phyloP scores from a whole-genome alignment of 2,888 invertebrate species.

The Drosophila kambysellisi region DNA sequence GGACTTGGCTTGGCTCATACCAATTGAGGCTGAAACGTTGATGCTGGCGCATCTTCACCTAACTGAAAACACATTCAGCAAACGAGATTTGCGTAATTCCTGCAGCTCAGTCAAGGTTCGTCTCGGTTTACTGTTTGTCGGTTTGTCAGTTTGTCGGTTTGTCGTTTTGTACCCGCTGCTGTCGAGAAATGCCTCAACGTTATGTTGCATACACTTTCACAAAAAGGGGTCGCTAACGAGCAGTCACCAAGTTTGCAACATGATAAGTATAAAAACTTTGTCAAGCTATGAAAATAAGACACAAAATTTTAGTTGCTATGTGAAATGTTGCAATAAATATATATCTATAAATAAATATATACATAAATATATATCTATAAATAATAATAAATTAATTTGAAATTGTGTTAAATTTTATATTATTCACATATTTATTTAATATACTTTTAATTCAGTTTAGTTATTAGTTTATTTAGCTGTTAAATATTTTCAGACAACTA shows the following conservation, averaged over 20 bases:
- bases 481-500: background rate
- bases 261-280: background rate
- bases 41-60: slow-evolving; percentile 74
- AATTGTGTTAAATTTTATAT: no score
- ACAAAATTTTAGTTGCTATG: background rate
- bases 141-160: slow-evolving; percentile 33
- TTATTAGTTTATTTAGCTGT: background rate
- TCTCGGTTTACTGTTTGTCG: slow-evolving; percentile 60
- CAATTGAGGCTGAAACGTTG: slow-evolving; percentile 49
- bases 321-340: background rate
- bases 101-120: slow-evolving; percentile 76
- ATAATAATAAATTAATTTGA: background rate
- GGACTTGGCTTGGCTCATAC: slow-evolving; percentile 32
- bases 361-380: background rate
- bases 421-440: no score
- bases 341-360: background rate
- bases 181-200: slow-evolving; percentile 42
- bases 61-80: slow-evolving; percentile 80
- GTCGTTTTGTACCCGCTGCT: slow-evolving; percentile 47
- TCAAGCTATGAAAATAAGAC: background rate
- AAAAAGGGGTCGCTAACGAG: background rate
- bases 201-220: slow-evolving; percentile 29
- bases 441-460: background rate
- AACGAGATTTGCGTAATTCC: slow-evolving; percentile 81
- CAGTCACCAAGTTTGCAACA: background rate